Evolutionary conservation across 2,113 vertebrate genomes (phyloP), one percentile per base, ranked within the genome.

Genomic region (Corynorhinus townsendii): DNA sequence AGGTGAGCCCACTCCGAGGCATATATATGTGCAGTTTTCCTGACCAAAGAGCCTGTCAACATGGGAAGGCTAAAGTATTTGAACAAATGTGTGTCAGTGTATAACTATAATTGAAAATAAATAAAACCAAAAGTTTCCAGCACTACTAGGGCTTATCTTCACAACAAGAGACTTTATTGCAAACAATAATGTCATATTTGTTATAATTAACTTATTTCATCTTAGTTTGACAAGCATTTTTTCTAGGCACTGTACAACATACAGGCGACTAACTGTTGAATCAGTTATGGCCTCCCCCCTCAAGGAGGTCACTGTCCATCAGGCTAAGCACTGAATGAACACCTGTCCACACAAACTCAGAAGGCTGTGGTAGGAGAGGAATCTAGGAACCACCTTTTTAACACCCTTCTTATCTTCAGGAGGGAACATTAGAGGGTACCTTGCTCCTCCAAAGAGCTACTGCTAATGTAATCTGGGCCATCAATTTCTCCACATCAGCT

Each of bases 41-140:
- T 56, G 11, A 59, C 38, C 59, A 89, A 40, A 72, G 1, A 33
- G 5, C 30, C 12, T 35, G 38, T 35, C 7, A 28, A 22, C 3
- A 4, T 26, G 12, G 14, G 22, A 24, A 35, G 0, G 3, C 5
- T 33, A 54, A 62, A 0, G 0, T 26, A 47, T 68, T 88, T 20
- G 33, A 93, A 40, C 19, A 80, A 87, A 47, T 1, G 14, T 71
- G 1, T 71, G 59, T 52, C 38, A 64, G 11, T n/a, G 15, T 83
- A 45, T 10, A n/a, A 14, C 4, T 83, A 72, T n/a, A 72, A 3
- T 28, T 28, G 14, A 83, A 89, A 86, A 68, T 22, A 87, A 77
- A 35, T 76, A 49, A 82, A 94, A 72, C 0, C 12, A 28, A 43
- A 80, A 73, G 7, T 54, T 5, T 10, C 35, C 16, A 73, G 30